phyloP scores from a whole-genome alignment of 2,888 invertebrate genomes.

The Cephus runcator region DNA sequence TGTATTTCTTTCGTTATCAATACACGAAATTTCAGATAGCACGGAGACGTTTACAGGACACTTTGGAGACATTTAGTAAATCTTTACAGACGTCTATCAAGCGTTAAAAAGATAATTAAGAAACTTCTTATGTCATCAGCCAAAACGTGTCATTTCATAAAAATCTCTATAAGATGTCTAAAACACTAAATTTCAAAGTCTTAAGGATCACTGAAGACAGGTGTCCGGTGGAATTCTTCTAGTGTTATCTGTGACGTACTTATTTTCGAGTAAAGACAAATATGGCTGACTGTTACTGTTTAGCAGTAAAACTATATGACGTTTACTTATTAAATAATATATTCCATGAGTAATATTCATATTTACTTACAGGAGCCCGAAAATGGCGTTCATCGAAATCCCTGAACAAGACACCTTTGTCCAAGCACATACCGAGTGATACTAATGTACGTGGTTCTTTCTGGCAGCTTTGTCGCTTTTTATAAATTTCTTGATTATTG shows the following conservation, averaged over 20 bases:
- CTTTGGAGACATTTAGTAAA: neutral
- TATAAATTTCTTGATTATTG: constrained; percentile 47
- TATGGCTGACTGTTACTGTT: neutral
- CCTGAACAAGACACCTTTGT: constrained; percentile 27
- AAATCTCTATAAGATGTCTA: no score
- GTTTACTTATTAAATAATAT: neutral
- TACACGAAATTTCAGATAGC: neutral
- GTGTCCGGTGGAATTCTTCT: neutral
- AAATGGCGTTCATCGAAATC: constrained; percentile 44
- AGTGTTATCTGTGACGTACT: neutral
- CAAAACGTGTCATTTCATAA: no score
- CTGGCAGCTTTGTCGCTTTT: constrained; percentile 29
- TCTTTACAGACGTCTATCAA: neutral
- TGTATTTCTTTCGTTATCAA: neutral
- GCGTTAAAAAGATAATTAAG: no score
- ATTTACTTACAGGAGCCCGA: constrained; percentile 50
- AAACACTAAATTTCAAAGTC: no score
- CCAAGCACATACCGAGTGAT: constrained; percentile 43
- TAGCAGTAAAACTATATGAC: neutral
- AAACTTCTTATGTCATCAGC: no score
- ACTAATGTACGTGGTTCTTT: constrained; percentile 37
- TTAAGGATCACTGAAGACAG: no score
- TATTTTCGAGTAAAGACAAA: neutral
- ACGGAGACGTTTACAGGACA: no score
- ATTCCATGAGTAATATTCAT: neutral